Conservation (phyloP, 2,797 vertebrate species). For the Enoplosus armatus region DNA sequence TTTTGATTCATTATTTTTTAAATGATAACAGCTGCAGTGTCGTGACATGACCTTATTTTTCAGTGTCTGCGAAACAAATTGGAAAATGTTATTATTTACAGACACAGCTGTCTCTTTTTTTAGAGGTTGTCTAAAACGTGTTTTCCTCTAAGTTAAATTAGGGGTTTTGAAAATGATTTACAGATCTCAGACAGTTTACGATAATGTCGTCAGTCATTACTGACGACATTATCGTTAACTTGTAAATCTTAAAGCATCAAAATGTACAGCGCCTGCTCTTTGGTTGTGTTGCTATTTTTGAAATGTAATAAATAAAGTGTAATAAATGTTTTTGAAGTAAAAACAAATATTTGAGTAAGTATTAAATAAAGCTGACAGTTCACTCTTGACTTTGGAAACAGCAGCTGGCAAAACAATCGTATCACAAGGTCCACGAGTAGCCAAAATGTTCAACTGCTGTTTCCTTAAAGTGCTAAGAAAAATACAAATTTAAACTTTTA, state of each 20-base stretch:
- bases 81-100: background rate
- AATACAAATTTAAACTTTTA: background rate
- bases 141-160: conserved; percentile 32
- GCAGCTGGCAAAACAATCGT: background rate
- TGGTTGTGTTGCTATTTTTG: conserved; percentile 40
- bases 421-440: background rate
- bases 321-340: conserved; percentile 39
- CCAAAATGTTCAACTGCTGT: background rate
- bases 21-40: background rate
- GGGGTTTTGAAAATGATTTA: conserved; percentile 17
- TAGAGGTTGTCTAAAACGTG: background rate
- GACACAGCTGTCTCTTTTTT: background rate
- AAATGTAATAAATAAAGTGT: conserved; percentile 19
- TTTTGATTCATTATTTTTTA: background rate
- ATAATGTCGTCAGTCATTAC: background rate
- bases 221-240: background rate
- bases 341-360: conserved; percentile 5
- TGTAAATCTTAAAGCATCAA: conserved; percentile 9
- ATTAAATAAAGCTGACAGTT: background rate
- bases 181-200: background rate
- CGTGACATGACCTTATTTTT: conserved; percentile 9
- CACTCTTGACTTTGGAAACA: background rate
- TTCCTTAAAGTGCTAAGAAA: background rate
- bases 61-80: background rate
- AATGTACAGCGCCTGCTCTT: conserved; percentile 3